Evolutionary conservation across 2,888 invertebrate genomes (phyloP), one percentile per base, ranked within the genome.

Genomic region (Nomada ruficornis): DNA sequence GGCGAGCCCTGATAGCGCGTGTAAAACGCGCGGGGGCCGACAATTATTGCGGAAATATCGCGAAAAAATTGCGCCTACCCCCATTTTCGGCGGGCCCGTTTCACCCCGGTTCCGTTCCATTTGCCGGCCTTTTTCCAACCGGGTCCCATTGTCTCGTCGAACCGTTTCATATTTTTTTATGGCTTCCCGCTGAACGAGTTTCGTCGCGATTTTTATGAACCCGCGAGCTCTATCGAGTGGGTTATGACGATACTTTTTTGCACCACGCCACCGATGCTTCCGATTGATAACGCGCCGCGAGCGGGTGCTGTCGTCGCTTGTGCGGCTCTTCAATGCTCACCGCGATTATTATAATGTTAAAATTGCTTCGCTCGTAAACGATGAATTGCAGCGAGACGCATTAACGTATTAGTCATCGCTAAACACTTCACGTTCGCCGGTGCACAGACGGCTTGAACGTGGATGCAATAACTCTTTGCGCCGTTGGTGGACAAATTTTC

Each of bases 41-140:
- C 88, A 88, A 88, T 86, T 88, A 88, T 88, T 88, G 85, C 71
- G 85, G 65, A 80, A 86, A 86, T 85, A 85, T 78, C 72, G 80
- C 57, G 82, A 80, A 87, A 86, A 86, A 87, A 87, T 83, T 75
- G 62, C 80, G 70, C 80, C 80, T 60, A 47, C 55, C 70, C 67
- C 29, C 55, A 36, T 50, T 65, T 20, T 23, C 65, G 29, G 44
- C 20, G 0, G 36, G 7, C 36, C n/a, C 5, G 2, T 47, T 55
- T 65, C 15, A 36, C 13, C 26, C 50, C 1, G 18, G 0, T 26
- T 47, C 64, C 36, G 50, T 52, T 59, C 11, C 3, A 1, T 20
- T 11, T n/a, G 47, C 18, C 20, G 10, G 2, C 23, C 10, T 4
- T 42, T 23, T n/a, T n/a, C 42, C 44, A 4, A 0, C 11, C 42